Conservation (phyloP, 2,797 vertebrate species). For the Alca torda region DNA sequence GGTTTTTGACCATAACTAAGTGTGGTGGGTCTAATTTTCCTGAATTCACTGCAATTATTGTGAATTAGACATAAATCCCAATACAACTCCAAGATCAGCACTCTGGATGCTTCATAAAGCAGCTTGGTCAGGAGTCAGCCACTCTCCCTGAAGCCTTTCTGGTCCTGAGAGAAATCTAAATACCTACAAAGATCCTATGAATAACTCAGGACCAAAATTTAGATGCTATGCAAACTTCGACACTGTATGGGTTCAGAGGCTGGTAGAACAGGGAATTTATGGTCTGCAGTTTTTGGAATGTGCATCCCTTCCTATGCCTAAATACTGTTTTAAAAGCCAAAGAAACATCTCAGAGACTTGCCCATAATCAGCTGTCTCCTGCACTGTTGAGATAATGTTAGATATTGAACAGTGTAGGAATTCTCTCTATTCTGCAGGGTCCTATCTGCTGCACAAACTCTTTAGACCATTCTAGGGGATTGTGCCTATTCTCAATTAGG, state of each 20-base stretch:
- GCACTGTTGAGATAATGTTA: background rate
- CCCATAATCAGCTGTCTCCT: background rate
- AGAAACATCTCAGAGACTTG: background rate
- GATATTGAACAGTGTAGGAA: background rate
- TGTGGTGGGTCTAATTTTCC: background rate
- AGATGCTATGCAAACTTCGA: background rate
- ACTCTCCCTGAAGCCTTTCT: background rate
- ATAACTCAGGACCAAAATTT: background rate
- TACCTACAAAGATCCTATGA: background rate
- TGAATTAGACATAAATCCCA: background rate
- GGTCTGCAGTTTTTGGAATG: background rate
- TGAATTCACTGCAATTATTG: background rate
- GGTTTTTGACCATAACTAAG: background rate
- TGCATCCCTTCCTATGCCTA: background rate
- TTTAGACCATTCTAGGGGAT: background rate
- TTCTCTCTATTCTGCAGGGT: background rate
- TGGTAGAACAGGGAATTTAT: background rate
- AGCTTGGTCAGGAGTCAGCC: background rate
- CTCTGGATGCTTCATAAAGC: background rate
- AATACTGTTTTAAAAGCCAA: background rate
- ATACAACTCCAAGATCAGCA: background rate
- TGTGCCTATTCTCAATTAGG: background rate
- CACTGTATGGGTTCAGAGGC: background rate
- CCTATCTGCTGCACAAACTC: background rate
- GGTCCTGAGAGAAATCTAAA: background rate